These are phyloP conservation scores for Hippopotamus amphibius DNA, from an alignment of 2,113 vertebrate species.

Conservation along the genomic window DNA sequence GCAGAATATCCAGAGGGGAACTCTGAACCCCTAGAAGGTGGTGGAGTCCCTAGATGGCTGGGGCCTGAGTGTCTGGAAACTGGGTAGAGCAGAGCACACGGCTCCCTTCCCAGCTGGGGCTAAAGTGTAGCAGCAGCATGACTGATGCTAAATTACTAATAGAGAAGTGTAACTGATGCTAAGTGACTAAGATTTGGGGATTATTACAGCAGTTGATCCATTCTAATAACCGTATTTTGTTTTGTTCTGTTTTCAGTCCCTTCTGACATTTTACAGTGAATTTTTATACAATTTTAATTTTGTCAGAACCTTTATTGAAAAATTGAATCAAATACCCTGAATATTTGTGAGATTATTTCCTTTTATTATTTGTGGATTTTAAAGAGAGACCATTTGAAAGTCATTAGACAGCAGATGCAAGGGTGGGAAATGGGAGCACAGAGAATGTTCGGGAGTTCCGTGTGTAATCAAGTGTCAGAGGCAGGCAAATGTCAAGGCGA, in stretches of 20 bases:
- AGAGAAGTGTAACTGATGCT: not conserved
- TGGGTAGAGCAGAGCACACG: not conserved
- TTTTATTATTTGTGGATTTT: slow-evolving; percentile 5
- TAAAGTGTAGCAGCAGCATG: not conserved
- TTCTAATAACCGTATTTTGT: not conserved
- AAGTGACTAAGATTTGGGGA: not conserved
- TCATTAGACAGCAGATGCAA: not conserved
- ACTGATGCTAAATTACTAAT: not conserved
- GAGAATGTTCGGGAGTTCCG: not conserved
- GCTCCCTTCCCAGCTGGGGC: not conserved
- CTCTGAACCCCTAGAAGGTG: not conserved
- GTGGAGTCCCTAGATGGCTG: not conserved
- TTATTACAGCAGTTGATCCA: not conserved
- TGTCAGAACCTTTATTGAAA: not conserved
- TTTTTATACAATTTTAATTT: not conserved
- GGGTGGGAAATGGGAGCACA: not conserved
- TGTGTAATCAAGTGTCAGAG: not conserved
- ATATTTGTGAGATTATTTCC: not conserved
- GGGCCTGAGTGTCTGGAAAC: not conserved
- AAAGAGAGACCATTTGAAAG: not conserved
- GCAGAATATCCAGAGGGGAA: not conserved
- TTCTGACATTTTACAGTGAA: not conserved
- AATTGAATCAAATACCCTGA: not conserved
- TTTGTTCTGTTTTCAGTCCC: not conserved
- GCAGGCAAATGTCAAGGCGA: not conserved